Evolutionary conservation across 2,113 vertebrate species (phyloP).

Genomic region (Casuarius casuarius): DNA sequence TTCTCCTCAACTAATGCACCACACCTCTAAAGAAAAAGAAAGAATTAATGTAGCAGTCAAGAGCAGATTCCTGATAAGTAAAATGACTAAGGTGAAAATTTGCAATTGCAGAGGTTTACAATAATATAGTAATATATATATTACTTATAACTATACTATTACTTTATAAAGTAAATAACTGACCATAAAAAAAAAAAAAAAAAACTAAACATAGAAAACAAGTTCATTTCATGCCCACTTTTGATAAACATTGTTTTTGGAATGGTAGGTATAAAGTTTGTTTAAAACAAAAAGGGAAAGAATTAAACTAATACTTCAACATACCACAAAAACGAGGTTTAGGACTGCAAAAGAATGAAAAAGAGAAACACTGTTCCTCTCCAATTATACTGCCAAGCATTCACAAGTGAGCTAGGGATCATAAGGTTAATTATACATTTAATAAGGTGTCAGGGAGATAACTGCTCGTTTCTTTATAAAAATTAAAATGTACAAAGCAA

Average conservation of each 20-base stretch:
- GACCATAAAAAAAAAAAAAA: neutral
- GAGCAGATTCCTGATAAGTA: constrained; percentile 46
- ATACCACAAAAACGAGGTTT: constrained; percentile 78
- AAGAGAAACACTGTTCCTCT: constrained; percentile 79
- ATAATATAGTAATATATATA: constrained; percentile 19
- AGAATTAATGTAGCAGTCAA: constrained; percentile 32
- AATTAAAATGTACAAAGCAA: constrained; percentile 93
- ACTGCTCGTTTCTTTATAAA: constrained; percentile 93
- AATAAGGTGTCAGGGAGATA: constrained; percentile 92
- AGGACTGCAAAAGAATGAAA: constrained; percentile 80
- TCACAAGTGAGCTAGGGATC: constrained; percentile 86
- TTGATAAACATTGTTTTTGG: constrained; percentile 53
- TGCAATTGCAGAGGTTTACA: constrained; percentile 44
- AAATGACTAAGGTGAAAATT: constrained; percentile 27
- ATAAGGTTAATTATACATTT: constrained; percentile 95
- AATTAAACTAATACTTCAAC: constrained; percentile 77
- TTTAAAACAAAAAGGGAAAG: constrained; percentile 75
- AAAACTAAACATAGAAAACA: constrained; percentile 3
- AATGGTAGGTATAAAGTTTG: constrained; percentile 72
- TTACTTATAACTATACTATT: neutral
- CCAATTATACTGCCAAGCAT: constrained; percentile 89
- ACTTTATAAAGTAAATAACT: constrained; percentile 21
- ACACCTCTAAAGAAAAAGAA: constrained; percentile 79
- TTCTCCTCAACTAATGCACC: constrained; percentile 83
- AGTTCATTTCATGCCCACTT: neutral